Conservation (phyloP, 2,888 invertebrate species). For the Drosophila diplacantha region DNA sequence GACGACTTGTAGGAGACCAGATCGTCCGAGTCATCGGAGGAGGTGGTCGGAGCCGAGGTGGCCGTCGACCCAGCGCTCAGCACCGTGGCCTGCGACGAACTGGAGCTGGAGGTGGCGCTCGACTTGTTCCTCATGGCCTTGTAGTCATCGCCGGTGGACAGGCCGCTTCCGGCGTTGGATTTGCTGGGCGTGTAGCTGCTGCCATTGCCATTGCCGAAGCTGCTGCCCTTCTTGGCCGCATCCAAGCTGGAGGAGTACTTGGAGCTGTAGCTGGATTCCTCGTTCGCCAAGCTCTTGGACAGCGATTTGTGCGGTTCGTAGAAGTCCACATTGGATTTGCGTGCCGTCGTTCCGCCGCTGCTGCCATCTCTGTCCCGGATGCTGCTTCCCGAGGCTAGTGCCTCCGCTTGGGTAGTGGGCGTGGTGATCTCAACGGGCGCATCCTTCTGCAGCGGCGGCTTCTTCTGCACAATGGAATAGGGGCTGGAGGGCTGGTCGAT, state of each 20-base stretch:
- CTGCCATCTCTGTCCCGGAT: constrained; percentile 26
- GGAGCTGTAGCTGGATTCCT: constrained; percentile 52
- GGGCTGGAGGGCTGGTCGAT: constrained; percentile 74
- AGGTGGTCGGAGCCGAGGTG: constrained; percentile 75
- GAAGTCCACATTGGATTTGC: constrained; percentile 73
- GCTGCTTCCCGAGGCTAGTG: constrained; percentile 7
- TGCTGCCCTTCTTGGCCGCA: constrained; percentile 63
- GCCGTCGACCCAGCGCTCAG: constrained; percentile 75
- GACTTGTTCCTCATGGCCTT: constrained; percentile 75
- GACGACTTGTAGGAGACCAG: constrained; percentile 76
- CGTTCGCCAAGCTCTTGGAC: constrained; percentile 57
- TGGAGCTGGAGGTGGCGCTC: constrained; percentile 75
- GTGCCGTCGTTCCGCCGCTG: constrained; percentile 38
- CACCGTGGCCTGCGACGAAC: constrained; percentile 76
- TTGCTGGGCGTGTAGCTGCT: constrained; percentile 56
- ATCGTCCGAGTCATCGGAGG: constrained; percentile 76
- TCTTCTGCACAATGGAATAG: constrained; percentile 74
- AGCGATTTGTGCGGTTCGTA: constrained; percentile 74
- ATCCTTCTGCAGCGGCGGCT: constrained; percentile 69
- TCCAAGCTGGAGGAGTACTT: constrained; percentile 61
- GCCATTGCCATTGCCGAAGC: constrained; percentile 19
- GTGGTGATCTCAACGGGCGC: constrained; percentile 59
- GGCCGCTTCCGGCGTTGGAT: constrained; percentile 54
- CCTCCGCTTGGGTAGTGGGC: constrained; percentile 52
- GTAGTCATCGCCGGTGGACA: constrained; percentile 69